Base-by-base conservation (phyloP, 53 echinoderm and acorn worm genomes). In the Apostichopus leukothele region DNA sequence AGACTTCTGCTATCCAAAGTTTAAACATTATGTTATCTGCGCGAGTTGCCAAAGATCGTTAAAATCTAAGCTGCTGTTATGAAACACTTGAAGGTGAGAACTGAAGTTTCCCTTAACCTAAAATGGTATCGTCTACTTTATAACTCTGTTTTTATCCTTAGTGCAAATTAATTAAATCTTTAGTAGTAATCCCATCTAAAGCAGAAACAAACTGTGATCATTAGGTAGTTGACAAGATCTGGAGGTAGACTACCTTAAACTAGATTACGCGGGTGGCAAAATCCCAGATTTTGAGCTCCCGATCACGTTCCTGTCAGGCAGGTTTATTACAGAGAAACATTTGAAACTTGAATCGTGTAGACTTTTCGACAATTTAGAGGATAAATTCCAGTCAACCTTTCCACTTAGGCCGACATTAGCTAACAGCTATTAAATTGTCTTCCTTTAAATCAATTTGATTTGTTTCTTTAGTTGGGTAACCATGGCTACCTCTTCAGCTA, bases 241-340 rank as follows among this genome's bases (percentile, higher is more conserved):
- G 63, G 63, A 63, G 12, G 63, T 63, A 13, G 16, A 11, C 63
- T 63, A 16, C 63, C 11, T 63, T 16, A 63, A 16, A 16, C 63
- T 63, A 16, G 61, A 61, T 61, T 11, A 61, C 7, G 19, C 79
- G 53, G 79, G 79, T 79, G 79, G 79, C 79, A 79, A 79, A 79
- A 79, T 79, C 54, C 13, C 10, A 39, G 79, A 79, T 79, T 79
- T 79, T 79, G 79, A 79, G 79, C 79, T 79, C 79, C 79, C 53
- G 79, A 27, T 51, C 0, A 39, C 39, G 39, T 11, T 39, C 39
- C 39, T 39, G 39, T 39, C 39, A 3, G 39, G 39, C 39, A 39
- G 39, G 39, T 39, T 39, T 39, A 39, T 39, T 39, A 39, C 39
- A 39, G 39, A 3, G 39, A 39, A 39, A 39, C 39, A 39, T 39